Percentiles rank a stretch among this genome's conserved stretches.
These are phyloP conservation scores for Plectropomus leopardus DNA, from an alignment of 2,113 vertebrate species.

Conservation along the genomic window DNA sequence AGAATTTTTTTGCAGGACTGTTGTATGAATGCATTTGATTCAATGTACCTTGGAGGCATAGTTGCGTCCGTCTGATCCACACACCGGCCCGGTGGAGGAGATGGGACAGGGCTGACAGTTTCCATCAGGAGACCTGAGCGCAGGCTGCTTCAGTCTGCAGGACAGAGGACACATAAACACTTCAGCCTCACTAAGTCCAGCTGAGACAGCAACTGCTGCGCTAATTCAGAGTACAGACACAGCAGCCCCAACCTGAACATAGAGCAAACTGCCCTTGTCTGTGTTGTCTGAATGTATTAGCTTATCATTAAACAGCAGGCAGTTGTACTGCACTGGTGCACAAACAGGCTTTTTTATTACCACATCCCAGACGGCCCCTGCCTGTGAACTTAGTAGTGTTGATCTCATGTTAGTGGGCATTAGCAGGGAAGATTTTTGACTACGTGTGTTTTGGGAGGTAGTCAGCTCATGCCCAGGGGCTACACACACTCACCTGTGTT, in stretches of 20 bases:
- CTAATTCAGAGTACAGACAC: constrained; percentile 35
- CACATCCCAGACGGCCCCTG: not conserved
- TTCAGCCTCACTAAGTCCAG: constrained; percentile 44
- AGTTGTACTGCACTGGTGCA: constrained; percentile 24
- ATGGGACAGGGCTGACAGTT: constrained; percentile 93
- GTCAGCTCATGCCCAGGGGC: constrained; percentile 31
- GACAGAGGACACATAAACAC: constrained; percentile 35
- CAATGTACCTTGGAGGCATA: constrained; percentile 93
- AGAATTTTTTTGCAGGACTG: not conserved
- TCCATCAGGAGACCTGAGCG: constrained; percentile 87
- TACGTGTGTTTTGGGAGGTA: constrained; percentile 40
- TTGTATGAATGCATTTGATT: not conserved
- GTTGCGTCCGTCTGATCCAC: constrained; percentile 96
- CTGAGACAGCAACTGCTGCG: constrained; percentile 39
- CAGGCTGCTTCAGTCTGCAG: constrained; percentile 91
- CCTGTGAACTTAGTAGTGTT: constrained; percentile 7
- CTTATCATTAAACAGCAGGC: constrained; percentile 67
- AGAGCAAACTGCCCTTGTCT: constrained; percentile 43
- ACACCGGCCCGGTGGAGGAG: constrained; percentile 89
- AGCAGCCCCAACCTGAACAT: constrained; percentile 23
- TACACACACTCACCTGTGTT: constrained; percentile 90
- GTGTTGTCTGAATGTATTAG: constrained; percentile 62
- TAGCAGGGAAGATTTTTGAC: not conserved
- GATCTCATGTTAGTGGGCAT: constrained; percentile 30
- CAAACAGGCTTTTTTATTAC: constrained; percentile 52